Base-by-base conservation (phyloP, 2,797 vertebrate genomes). In the Falco rusticolus region DNA sequence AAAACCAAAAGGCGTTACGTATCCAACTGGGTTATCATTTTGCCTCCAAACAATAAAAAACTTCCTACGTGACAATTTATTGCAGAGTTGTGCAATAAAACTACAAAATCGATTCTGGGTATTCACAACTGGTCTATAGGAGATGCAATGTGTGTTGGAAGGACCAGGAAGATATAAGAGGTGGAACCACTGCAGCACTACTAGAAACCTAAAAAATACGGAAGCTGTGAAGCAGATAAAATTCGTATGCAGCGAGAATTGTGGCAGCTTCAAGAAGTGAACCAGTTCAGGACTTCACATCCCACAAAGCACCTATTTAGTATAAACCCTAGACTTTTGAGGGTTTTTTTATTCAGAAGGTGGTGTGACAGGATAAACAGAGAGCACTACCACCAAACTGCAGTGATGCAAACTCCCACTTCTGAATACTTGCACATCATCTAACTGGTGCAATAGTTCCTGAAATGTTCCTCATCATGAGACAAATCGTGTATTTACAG, bases 81-180 rank as follows among this genome's bases (percentile, higher is more conserved):
- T 78, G 76, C 34, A 85, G 9, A 89, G 45, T 12, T 6, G 0
- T 45, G 41, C 72, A 91, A 54, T 1, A 61, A 34, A 68, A 57
- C 17, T 9, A 41, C 13, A 56, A 14, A 60, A 74, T 1, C 56
- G 15, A 47, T 66, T 39, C 54, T 15, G 16, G 12, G 12, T 18
- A 74, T 5, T 10, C 13, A 24, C 0, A 0, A 48, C 33, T 4
- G 2, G 8, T 39, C 47, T 51, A 17, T 1, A 47, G 37, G 39
- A 86, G 51, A 74, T 16, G 6, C 8, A 69, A 43, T 2, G 5
- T 2, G 3, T 20, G 6, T 3, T 51, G 45, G 45, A 84, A 66
- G n/a, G 65, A 81, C 48, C 13, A 59, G 47, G 22, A 63, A 63
- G 0, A 0, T 16, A 11, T 14, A 57, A 65, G 8, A 65, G 22